Evolutionary conservation across 2,888 invertebrate species (phyloP).

Genomic region (Halictus quadricinctus): DNA sequence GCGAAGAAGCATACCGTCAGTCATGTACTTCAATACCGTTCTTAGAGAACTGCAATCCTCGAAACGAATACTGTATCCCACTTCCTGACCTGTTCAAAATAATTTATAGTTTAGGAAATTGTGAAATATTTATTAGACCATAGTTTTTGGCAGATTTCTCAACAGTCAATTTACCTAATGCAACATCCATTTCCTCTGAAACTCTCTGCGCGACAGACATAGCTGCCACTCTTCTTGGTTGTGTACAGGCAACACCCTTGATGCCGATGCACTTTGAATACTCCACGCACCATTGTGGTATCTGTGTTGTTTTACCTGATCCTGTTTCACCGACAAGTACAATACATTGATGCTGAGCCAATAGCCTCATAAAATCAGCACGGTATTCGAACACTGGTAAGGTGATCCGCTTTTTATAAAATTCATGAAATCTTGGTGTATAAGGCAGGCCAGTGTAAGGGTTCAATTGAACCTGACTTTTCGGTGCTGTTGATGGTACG

Average conservation of each 20-base stretch:
- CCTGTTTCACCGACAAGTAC: conserved; percentile 99
- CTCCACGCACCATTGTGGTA: conserved; percentile 97
- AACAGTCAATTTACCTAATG: conserved; percentile 84
- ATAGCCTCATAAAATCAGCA: conserved; percentile 95
- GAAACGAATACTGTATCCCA: conserved; percentile 98
- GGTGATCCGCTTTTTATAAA: conserved; percentile 93
- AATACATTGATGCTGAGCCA: conserved; percentile 96
- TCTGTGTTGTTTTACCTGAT: conserved; percentile 99
- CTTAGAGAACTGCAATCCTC: conserved; percentile 98
- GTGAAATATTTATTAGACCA: not conserved
- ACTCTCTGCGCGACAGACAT: conserved; percentile 99
- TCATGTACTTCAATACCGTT: conserved; percentile 98
- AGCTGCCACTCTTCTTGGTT: conserved; percentile 98
- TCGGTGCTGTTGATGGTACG: conserved; percentile 82
- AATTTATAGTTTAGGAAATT: conserved; percentile 11
- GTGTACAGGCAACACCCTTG: conserved; percentile 97
- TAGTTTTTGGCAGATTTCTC: not conserved
- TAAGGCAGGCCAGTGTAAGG: conserved; percentile 92
- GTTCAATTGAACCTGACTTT: conserved; percentile 85
- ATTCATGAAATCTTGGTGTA: conserved; percentile 94
- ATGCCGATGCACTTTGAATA: conserved; percentile 87
- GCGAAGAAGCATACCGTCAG: conserved; percentile 99
- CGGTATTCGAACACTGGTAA: conserved; percentile 99
- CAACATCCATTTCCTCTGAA: conserved; percentile 99
- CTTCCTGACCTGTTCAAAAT: conserved; percentile 87